Conservation (phyloP, 2,797 vertebrate genomes). For the Hydrophis major region DNA sequence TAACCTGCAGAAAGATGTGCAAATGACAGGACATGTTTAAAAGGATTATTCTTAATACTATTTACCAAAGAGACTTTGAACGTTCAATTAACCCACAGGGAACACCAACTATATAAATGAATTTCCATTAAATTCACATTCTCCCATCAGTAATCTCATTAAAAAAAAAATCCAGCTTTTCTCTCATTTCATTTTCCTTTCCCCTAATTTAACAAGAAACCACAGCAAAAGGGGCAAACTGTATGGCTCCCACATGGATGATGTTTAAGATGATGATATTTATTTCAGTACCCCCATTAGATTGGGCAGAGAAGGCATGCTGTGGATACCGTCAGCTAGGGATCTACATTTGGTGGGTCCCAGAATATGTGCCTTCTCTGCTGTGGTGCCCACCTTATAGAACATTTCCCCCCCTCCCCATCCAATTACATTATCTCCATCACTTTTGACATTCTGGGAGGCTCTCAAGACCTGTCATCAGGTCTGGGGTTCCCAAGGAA, state of each 20-base stretch:
- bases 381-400: neutral
- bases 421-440: neutral
- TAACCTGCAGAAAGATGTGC: constrained; percentile 30
- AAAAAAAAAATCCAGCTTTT: neutral
- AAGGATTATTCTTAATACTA: constrained; percentile 22
- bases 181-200: neutral
- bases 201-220: neutral
- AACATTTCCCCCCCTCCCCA: neutral
- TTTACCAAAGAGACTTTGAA: constrained; percentile 34
- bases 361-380: neutral
- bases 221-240: neutral
- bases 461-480: neutral
- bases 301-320: neutral
- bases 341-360: neutral
- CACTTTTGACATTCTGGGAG: neutral
- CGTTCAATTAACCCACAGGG: constrained; percentile 12
- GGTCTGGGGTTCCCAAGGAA: neutral
- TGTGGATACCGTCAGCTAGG: neutral
- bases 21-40: constrained; percentile 38
- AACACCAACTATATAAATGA: constrained; percentile 1
- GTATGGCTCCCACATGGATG: neutral
- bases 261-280: neutral
- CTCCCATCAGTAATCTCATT: constrained; percentile 6
- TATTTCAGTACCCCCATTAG: neutral
- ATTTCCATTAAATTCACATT: constrained; percentile 5